phyloP scores from a whole-genome alignment of 2,797 vertebrate genomes.

The Myotis findleyi region DNA sequence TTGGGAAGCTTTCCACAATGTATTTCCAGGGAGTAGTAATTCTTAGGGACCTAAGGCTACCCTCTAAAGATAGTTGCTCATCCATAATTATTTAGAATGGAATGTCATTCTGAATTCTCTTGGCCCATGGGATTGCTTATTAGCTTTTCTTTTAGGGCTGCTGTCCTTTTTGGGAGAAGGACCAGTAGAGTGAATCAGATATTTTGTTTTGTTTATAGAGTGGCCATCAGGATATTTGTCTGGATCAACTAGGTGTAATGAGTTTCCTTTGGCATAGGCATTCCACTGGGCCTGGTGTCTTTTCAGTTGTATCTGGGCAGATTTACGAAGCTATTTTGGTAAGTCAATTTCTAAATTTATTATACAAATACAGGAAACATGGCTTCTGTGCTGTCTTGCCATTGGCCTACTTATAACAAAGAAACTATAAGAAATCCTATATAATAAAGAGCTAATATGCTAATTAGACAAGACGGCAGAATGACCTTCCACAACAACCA shows the following conservation, averaged over 20 bases:
- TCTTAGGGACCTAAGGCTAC: constrained; percentile 46
- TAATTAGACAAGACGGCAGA: no score
- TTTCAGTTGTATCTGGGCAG: constrained; percentile 46
- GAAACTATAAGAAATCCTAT: constrained; percentile 20
- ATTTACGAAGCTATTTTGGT: constrained; percentile 55
- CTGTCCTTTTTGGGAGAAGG: constrained; percentile 51
- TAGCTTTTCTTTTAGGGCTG: constrained; percentile 51
- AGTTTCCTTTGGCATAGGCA: constrained; percentile 33
- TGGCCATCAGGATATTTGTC: constrained; percentile 5
- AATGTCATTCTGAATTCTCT: constrained; percentile 55
- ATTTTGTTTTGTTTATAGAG: constrained; percentile 67
- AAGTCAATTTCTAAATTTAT: constrained; percentile 58
- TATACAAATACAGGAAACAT: background rate
- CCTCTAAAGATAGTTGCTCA: background rate
- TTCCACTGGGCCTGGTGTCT: background rate
- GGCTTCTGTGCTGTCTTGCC: constrained; percentile 22
- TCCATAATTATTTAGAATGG: constrained; percentile 64
- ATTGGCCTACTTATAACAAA: constrained; percentile 50
- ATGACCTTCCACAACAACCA: no score
- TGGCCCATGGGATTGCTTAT: constrained; percentile 52
- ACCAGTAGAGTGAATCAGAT: constrained; percentile 64
- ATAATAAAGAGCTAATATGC: no score
- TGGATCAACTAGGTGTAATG: constrained; percentile 47
- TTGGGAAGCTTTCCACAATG: constrained; percentile 28
- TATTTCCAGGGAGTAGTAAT: background rate